Evolutionary conservation across 2,113 vertebrate genomes (phyloP).

Genomic region (Gila orcuttii): DNA sequence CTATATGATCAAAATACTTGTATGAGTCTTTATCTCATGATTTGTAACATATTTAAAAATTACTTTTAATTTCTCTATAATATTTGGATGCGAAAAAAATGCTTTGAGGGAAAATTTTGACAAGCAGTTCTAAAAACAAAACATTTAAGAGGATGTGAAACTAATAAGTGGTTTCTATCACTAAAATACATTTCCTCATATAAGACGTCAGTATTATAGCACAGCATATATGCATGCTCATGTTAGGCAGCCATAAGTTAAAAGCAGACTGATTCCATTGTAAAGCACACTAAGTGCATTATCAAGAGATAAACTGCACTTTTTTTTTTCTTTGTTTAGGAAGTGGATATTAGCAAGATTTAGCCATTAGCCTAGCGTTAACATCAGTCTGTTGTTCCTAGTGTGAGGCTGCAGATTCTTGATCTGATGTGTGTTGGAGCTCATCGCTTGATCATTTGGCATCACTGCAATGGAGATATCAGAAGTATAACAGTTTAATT

Average conservation of each 20-base stretch:
- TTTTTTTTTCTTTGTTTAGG: too few species aligned
- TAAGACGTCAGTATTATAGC: not conserved
- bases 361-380: not conserved
- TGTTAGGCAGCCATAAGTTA: too few species aligned
- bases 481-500: not conserved
- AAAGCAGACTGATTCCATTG: too few species aligned
- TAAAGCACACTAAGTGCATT: not conserved
- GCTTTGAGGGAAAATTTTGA: not conserved
- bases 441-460: too few species aligned
- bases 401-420: conserved; percentile 3
- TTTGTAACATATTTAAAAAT: too few species aligned
- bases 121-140: not conserved
- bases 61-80: too few species aligned
- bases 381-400: not conserved
- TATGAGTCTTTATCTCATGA: too few species aligned
- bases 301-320: not conserved
- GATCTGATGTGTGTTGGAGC: not conserved
- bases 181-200: not conserved
- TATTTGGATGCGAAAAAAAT: too few species aligned
- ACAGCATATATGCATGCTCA: too few species aligned
- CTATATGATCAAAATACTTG: too few species aligned
- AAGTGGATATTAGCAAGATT: not conserved
- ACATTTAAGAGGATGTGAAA: not conserved
- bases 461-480: too few species aligned
- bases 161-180: not conserved